Conservation (phyloP, 1,140 invertebrate species). For the Aphis gossypii region DNA sequence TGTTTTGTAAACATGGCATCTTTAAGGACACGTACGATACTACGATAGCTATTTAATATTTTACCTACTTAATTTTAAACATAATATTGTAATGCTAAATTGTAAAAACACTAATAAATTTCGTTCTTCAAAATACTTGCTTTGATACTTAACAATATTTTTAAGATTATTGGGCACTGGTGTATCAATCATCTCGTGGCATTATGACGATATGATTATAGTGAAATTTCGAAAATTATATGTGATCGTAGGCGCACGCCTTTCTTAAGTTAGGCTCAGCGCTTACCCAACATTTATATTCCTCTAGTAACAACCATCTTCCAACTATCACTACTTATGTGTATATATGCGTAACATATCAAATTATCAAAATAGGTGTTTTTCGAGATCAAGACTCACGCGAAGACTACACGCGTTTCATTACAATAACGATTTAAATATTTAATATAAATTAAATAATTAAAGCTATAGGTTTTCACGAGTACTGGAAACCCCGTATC, state of each 20-base stretch:
- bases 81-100: background rate
- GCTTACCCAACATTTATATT: background rate
- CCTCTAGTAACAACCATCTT: no score
- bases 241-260: background rate
- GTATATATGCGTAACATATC: background rate
- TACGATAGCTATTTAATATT: background rate
- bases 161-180: no score
- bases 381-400: background rate
- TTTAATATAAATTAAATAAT: background rate
- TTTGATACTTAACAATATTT: background rate
- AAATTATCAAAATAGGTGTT: background rate
- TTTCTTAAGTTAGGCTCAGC: no score
- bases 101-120: background rate
- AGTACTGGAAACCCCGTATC: no score
- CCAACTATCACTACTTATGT: background rate
- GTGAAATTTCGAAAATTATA: background rate
- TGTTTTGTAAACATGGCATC: background rate
- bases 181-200: no score
- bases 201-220: background rate
- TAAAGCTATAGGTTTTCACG: background rate
- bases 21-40: background rate
- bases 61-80: background rate
- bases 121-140: background rate
- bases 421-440: no score
- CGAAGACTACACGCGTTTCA: background rate